Evolutionary conservation across 2,888 invertebrate species (phyloP).

Genomic region (Brenthis ino): DNA sequence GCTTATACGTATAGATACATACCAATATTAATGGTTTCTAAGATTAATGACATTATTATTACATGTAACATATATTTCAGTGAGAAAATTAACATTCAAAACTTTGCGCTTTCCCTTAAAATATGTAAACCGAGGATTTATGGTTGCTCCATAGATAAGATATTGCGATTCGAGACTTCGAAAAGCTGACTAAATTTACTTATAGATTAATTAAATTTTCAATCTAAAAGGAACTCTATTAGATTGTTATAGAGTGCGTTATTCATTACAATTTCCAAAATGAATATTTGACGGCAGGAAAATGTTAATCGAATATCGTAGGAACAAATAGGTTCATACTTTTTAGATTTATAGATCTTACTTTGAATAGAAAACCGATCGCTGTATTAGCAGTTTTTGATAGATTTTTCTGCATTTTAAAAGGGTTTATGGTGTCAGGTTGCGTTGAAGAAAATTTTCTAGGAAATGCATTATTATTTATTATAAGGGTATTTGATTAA

Average conservation of each 20-base stretch:
- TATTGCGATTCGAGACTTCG: constrained; percentile 20
- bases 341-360: constrained; percentile 10
- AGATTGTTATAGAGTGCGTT: not conserved
- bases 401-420: not conserved
- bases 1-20: not conserved
- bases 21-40: no score
- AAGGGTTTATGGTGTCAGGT: not conserved
- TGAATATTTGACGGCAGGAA: constrained; percentile 19
- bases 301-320: constrained; percentile 22
- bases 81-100: constrained; percentile 14
- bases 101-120: constrained; percentile 15
- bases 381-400: constrained; percentile 17
- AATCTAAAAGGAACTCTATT: constrained; percentile 5
- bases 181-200: constrained; percentile 24
- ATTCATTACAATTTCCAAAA: not conserved
- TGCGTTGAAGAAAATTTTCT: no score
- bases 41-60: no score
- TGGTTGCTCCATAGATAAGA: constrained; percentile 22
- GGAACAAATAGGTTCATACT: constrained; percentile 19
- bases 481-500: no score
- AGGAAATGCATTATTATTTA: no score
- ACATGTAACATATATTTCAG: not conserved
- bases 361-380: not conserved
- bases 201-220: constrained; percentile 23
- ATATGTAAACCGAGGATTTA: constrained; percentile 25